phyloP scores from a whole-genome alignment of 2,888 invertebrate species.

The Rosalia funebris region DNA sequence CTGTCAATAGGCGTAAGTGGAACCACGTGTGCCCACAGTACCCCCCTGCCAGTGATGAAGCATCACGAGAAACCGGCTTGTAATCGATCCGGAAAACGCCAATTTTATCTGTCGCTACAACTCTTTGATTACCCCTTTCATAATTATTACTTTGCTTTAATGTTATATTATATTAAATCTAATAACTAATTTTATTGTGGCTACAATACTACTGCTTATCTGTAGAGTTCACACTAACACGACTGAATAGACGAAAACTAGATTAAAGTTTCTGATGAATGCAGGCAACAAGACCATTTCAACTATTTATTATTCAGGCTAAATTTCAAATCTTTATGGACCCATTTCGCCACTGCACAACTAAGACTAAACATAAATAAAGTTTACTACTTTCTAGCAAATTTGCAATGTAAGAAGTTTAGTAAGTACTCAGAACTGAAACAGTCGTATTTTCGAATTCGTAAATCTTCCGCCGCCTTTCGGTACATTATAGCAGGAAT shows the following conservation, averaged over 20 bases:
- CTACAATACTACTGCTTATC: too few species aligned
- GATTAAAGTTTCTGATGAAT: neutral
- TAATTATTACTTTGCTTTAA: too few species aligned
- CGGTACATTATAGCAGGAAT: neutral
- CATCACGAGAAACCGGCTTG: too few species aligned
- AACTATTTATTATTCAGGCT: neutral
- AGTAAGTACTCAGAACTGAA: neutral
- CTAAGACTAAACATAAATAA: neutral
- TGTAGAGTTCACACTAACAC: too few species aligned
- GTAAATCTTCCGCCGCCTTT: neutral
- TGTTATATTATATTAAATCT: too few species aligned
- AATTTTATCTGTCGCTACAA: too few species aligned
- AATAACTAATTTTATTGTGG: too few species aligned
- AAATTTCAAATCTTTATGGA: neutral
- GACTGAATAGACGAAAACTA: neutral
- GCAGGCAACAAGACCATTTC: neutral
- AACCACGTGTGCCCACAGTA: too few species aligned
- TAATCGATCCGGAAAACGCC: too few species aligned
- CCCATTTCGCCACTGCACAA: neutral
- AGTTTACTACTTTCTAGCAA: neutral
- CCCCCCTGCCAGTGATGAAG: too few species aligned
- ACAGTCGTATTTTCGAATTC: slow-evolving; percentile 1
- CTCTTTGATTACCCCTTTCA: too few species aligned
- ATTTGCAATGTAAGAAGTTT: neutral
- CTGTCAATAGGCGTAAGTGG: too few species aligned